Percentiles rank a stretch among this genome's conserved stretches.
Evolutionary conservation across 2,888 invertebrate genomes (phyloP).

Genomic region (Chromoteleia sp.): DNA sequence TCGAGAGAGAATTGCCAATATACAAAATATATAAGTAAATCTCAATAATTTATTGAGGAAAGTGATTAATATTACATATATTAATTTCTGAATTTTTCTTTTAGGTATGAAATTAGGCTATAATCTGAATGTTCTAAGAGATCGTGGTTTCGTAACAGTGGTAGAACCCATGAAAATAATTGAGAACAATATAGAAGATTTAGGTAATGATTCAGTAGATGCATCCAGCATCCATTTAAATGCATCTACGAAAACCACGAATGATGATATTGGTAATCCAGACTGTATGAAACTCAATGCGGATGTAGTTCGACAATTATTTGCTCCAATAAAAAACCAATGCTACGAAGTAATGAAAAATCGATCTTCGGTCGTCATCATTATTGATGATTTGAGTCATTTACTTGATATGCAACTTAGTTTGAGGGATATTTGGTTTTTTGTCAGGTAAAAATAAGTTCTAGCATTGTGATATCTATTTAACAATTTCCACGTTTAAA

Average conservation of each 20-base stretch:
- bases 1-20: too few relatives aligned
- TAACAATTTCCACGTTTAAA: too few relatives aligned
- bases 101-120: constrained; percentile 90
- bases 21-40: too few relatives aligned
- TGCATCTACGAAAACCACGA: constrained; percentile 75
- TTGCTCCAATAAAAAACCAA: constrained; percentile 84
- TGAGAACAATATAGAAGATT: constrained; percentile 78
- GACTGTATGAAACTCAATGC: constrained; percentile 78
- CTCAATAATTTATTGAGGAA: too few relatives aligned
- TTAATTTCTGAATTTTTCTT: too few relatives aligned
- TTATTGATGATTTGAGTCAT: constrained; percentile 91
- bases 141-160: constrained; percentile 85
- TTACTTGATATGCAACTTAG: constrained; percentile 88
- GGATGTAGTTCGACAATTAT: constrained; percentile 84
- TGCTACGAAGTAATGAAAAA: constrained; percentile 82
- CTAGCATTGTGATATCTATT: too few relatives aligned
- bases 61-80: too few relatives aligned
- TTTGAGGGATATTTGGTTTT: constrained; percentile 85
- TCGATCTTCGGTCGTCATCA: constrained; percentile 86
- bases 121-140: constrained; percentile 87
- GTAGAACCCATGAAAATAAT: constrained; percentile 86
- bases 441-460: constrained; percentile 31
- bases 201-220: constrained; percentile 83
- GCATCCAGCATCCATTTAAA: constrained; percentile 84
- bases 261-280: constrained; percentile 67